Evolutionary conservation across 2,113 vertebrate genomes (phyloP), one percentile per base, ranked within the genome.

Genomic region (Mus pahari): DNA sequence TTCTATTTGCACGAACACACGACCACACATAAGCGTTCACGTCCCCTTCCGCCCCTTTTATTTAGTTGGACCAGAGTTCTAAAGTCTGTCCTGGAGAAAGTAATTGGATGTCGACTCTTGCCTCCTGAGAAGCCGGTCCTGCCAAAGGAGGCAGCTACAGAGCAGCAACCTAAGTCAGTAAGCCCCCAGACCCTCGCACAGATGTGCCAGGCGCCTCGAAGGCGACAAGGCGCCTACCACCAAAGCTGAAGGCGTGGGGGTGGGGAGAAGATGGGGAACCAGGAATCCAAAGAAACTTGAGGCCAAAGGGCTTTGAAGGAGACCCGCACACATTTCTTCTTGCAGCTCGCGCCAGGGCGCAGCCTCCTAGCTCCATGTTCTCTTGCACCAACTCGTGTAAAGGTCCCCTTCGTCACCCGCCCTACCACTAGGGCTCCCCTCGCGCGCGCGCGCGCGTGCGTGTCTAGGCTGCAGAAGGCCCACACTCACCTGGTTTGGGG

Each of bases 151-250:
- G n/a, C 14, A 3, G 84, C 10, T 20, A 84, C 82, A 24, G 62
- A 48, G 31, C 39, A 31, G 12, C 28, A 28, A 33, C n/a, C 86
- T 79, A 9, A 33, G 36, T 89, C 22, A 31, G 58, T 60, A 28
- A 77, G n/a, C 31, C 83, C 81, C 77, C 36, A 79, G 92, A 94
- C 97, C 90, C 96, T 97, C 33, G 53, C 98, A 98, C 26, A 94
- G 96, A 97, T 60, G 89, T 97, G 98, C 89, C 97, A 98, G 98
- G 98, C 97, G 98, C 97, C 98, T 98, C 11, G 0, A 68, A 97
- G 98, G 95, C 98, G 98, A 96, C 96, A 88, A 79, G 90, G 2
- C 95, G 96, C 97, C 97, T 98, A 87, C 89, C 60, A 93, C 94
- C 33, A 24, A 74, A 62, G 45, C 74, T n/a, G 75, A 58, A 90